These are phyloP conservation scores for Meteorus colon DNA, from an alignment of 2,888 invertebrate species.

Conservation along the genomic window DNA sequence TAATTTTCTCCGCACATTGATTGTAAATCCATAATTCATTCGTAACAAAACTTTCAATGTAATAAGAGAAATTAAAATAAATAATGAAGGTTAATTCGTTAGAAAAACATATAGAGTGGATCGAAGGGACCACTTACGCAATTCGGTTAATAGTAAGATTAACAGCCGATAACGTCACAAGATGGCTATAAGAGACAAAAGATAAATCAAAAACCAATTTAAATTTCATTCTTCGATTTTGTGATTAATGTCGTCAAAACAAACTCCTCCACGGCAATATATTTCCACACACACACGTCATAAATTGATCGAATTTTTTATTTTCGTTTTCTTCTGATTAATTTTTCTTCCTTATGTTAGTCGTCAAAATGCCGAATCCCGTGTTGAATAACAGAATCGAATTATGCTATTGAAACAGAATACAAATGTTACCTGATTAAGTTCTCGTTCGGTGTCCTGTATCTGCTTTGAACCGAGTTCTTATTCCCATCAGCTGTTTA, in stretches of 20 bases:
- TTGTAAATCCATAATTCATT: slow-evolving; percentile 65
- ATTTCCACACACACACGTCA: slow-evolving; percentile 5
- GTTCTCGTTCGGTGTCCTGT: slow-evolving; percentile 81
- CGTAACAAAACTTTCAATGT: slow-evolving; percentile 42
- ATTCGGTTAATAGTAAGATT: slow-evolving; percentile 94
- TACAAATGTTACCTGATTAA: slow-evolving; percentile 77
- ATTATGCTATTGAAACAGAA: not conserved
- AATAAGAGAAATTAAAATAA: slow-evolving; percentile 24
- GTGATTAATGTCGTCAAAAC: slow-evolving; percentile 39
- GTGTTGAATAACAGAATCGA: not conserved
- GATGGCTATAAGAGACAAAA: slow-evolving; percentile 83
- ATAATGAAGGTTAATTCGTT: slow-evolving; percentile 47
- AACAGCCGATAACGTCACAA: slow-evolving; percentile 93
- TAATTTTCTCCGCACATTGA: slow-evolving; percentile 13
- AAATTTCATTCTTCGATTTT: slow-evolving; percentile 50
- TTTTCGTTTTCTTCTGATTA: not conserved
- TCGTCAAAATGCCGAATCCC: not conserved
- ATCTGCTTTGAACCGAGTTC: slow-evolving; percentile 77
- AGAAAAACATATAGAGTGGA: slow-evolving; percentile 70
- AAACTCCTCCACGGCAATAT: slow-evolving; percentile 28
- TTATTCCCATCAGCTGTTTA: slow-evolving; percentile 72
- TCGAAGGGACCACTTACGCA: slow-evolving; percentile 84
- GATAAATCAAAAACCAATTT: slow-evolving; percentile 66
- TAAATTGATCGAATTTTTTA: not conserved
- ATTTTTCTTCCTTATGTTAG: not conserved